Base-by-base conservation (phyloP, 2,113 vertebrate species). In the Sinocyclocheilus grahami region DNA sequence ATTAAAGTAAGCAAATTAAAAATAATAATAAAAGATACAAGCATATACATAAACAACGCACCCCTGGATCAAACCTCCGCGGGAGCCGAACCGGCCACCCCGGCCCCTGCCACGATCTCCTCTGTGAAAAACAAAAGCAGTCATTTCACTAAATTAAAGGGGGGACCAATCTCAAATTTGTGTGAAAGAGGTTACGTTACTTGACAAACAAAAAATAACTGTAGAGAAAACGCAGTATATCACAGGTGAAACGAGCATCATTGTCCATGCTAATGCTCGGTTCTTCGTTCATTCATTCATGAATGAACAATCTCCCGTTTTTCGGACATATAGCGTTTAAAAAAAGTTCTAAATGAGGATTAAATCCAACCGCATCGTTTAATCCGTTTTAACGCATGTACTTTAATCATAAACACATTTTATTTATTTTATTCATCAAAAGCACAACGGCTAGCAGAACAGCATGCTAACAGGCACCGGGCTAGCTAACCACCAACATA, bases 51-150 rank as follows among this genome's bases (percentile, higher is more conserved):
- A 46, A 46, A 46, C 42, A 51, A 94, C 95, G 95, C 84, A 97
- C 97, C 97, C 97, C 87, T 97, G 96, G 78, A 96, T 96, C 10
- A 97, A 93, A 22, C 96, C 97, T 71, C 97, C 97, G 37, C 97
- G 94, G 90, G 96, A 95, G 7, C 97, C 97, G 85, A 97, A 98
- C 69, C 97, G 96, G 91, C 96, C 96, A 22, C 97, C 97, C 24
- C 96, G 96, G 84, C 97, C 97, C 81, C 97, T 94, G 88, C 97
- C 97, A 91, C 97, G 93, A 90, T 98, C 97, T 55, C 97, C 97
- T 96, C 97, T 98, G 89, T 8, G 6, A 91, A 24, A 91, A 86
- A 91, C 22, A 91, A 33, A 33, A 33, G 2, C 30, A 33, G 30
- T 33, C 30, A 27, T 1, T 7, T 78, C 22, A 18, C 1, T 24